Conservation (phyloP, 2,113 vertebrate species). For the Loxodonta africana region DNA sequence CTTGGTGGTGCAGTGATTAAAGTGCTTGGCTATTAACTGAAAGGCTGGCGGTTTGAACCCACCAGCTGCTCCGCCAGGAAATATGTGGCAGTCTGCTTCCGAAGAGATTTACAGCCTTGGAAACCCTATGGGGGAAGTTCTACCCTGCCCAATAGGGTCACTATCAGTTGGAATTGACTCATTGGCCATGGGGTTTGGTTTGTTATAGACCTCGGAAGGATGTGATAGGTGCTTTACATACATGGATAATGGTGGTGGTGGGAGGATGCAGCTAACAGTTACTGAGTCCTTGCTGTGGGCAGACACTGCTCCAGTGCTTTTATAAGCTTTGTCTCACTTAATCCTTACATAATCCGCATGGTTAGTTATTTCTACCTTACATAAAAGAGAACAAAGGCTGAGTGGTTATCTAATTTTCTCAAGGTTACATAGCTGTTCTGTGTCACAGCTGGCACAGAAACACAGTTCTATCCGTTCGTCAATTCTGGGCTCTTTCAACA, state of each 20-base stretch:
- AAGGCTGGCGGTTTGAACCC: too few species aligned
- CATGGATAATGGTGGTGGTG: accelerated
- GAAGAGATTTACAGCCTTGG: too few species aligned
- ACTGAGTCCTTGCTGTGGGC: neutral
- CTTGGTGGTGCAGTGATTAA: too few species aligned
- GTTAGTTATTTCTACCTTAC: neutral
- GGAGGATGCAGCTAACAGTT: neutral
- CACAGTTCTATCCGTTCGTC: neutral
- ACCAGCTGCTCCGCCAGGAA: too few species aligned
- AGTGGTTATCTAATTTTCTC: neutral
- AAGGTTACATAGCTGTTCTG: neutral
- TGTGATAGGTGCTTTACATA: neutral
- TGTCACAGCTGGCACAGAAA: neutral
- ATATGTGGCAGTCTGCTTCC: too few species aligned
- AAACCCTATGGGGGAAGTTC: too few species aligned
- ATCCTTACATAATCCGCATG: neutral
- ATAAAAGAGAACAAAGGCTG: neutral
- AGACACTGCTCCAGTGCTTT: neutral
- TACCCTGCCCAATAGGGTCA: too few species aligned
- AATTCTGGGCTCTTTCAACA: neutral
- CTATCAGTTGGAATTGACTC: too few species aligned
- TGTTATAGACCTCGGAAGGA: neutral
- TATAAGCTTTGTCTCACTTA: neutral
- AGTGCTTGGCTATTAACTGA: too few species aligned
- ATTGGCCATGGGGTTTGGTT: too few species aligned